Conservation (phyloP, 2,888 invertebrate genomes). For the Ichneumon xanthorius region DNA sequence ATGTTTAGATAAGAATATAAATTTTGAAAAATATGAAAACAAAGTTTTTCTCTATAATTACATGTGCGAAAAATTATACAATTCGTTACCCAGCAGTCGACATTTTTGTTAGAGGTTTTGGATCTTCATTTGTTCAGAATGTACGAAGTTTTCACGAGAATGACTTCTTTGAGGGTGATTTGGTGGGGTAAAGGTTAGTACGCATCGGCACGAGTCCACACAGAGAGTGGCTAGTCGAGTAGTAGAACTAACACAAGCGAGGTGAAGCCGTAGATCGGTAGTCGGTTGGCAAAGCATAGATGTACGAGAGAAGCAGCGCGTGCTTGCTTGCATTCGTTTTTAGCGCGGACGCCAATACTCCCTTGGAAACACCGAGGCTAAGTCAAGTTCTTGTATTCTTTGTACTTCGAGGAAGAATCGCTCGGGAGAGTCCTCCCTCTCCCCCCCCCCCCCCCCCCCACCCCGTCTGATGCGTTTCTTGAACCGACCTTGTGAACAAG, state of each 20-base stretch:
- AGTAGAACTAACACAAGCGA: slow-evolving; percentile 7
- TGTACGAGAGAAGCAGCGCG: slow-evolving; percentile 57
- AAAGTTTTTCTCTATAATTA: no score
- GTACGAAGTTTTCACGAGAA: slow-evolving; percentile 5
- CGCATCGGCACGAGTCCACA: slow-evolving; percentile 5
- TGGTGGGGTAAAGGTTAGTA: slow-evolving; percentile 11
- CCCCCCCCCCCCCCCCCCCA: no score
- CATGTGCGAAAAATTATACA: no score
- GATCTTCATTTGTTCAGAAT: slow-evolving; percentile 1
- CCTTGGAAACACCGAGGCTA: slow-evolving; percentile 15
- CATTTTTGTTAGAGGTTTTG: background rate
- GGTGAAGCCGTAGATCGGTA: slow-evolving; percentile 76
- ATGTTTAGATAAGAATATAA: no score
- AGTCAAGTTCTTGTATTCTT: slow-evolving; percentile 42
- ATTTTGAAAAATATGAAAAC: no score
- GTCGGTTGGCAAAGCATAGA: slow-evolving; percentile 74
- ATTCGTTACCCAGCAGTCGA: background rate
- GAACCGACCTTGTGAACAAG: background rate
- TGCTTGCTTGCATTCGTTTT: slow-evolving; percentile 60
- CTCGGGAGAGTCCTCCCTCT: background rate
- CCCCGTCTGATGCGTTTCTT: background rate
- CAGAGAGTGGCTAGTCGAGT: slow-evolving; percentile 34
- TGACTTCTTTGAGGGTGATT: slow-evolving; percentile 8
- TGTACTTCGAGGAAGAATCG: background rate
- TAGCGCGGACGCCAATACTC: slow-evolving; percentile 48